Evolutionary conservation across 2,888 invertebrate species (phyloP).

Genomic region (Tachina fera): DNA sequence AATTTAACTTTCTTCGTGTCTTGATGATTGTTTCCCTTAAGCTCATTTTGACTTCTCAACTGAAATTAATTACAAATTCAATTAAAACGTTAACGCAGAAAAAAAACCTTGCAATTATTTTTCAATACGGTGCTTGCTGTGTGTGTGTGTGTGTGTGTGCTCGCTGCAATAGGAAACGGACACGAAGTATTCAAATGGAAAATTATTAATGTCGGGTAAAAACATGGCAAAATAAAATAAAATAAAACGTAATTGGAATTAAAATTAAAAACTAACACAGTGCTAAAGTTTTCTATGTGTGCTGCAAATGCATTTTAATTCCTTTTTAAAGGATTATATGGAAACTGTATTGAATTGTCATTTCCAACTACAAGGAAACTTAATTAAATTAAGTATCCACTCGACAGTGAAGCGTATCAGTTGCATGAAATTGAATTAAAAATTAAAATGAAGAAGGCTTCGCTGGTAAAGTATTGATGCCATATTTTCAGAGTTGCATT

Average conservation of each 20-base stretch:
- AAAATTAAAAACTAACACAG: constrained; percentile 37
- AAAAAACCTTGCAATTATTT: constrained; percentile 25
- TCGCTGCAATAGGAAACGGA: constrained; percentile 26
- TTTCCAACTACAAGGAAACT: background rate
- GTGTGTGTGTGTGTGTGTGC: too few species aligned
- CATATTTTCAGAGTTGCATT: too few species aligned
- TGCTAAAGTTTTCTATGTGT: background rate
- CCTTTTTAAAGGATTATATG: background rate
- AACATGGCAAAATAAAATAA: background rate
- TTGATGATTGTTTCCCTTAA: constrained; percentile 54
- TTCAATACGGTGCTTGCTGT: background rate
- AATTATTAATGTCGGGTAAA: constrained; percentile 18
- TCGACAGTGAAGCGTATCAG: constrained; percentile 6
- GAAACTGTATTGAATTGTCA: background rate
- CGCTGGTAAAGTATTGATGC: background rate
- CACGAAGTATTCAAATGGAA: constrained; percentile 27
- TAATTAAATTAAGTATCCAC: constrained; percentile 23
- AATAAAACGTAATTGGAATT: constrained; percentile 17
- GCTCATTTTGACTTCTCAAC: constrained; percentile 60
- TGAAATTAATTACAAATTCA: constrained; percentile 64
- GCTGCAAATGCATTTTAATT: background rate
- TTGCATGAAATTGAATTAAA: constrained; percentile 3
- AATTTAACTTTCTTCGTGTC: constrained; percentile 42
- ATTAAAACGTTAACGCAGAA: constrained; percentile 47
- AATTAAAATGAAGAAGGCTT: constrained; percentile 9